phyloP scores from a whole-genome alignment of 2,888 invertebrate genomes.

The Callosobruchus maculatus region DNA sequence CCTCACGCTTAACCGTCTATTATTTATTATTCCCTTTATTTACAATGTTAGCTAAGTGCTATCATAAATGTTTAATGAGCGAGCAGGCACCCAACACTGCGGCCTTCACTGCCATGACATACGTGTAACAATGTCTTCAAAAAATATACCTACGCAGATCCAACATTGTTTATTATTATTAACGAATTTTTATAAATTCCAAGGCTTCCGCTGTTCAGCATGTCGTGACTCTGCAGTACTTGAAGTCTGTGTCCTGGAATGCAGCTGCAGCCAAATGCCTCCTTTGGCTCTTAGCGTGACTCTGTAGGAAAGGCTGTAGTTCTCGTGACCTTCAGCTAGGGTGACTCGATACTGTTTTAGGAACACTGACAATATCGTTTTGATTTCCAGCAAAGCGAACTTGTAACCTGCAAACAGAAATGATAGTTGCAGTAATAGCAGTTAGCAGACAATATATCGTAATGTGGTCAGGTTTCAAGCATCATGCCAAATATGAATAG shows the following conservation, averaged over 20 bases:
- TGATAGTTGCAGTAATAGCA: too few species aligned
- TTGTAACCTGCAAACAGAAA: constrained; percentile 50
- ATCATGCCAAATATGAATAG: too few species aligned
- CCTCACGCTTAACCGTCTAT: not conserved
- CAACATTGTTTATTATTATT: not conserved
- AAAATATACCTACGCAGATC: not conserved
- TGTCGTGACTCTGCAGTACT: not conserved
- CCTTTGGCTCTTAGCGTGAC: constrained; percentile 57
- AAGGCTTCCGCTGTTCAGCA: too few species aligned
- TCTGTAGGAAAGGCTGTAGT: constrained; percentile 52
- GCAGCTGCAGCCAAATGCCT: constrained; percentile 57
- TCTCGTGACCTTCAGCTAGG: constrained; percentile 52
- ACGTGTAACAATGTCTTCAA: not conserved
- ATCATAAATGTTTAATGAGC: not conserved
- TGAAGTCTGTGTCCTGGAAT: constrained; percentile 32
- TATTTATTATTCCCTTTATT: not conserved
- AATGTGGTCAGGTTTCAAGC: too few species aligned
- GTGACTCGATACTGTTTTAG: constrained; percentile 51
- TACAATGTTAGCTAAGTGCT: not conserved
- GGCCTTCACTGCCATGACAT: not conserved
- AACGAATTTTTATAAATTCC: not conserved
- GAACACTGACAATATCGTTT: constrained; percentile 55
- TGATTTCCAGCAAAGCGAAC: constrained; percentile 59
- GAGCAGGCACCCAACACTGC: not conserved
- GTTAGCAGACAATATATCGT: too few species aligned